phyloP scores from a whole-genome alignment of 1,140 invertebrate genomes.

The Lepidotrigona ventralis region DNA sequence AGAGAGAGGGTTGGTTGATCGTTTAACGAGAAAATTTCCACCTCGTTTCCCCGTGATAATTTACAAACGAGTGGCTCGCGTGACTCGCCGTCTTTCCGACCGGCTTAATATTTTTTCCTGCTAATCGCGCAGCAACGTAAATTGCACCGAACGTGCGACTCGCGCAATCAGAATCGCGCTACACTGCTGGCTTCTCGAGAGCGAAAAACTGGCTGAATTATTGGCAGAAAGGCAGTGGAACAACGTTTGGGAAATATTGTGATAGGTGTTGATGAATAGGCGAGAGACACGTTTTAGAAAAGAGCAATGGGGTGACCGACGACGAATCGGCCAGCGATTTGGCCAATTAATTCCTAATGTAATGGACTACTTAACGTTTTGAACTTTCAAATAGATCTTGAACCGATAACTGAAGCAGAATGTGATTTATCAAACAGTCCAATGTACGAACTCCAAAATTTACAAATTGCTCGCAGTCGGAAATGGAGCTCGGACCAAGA shows the following conservation, averaged over 20 bases:
- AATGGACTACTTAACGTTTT: too few species aligned
- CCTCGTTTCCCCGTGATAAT: conserved; percentile 18
- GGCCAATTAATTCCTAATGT: too few species aligned
- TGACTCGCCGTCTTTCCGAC: conserved; percentile 18
- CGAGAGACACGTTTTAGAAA: too few species aligned
- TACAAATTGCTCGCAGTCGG: too few species aligned
- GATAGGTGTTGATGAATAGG: neutral
- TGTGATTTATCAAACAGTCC: neutral
- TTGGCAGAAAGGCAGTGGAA: neutral
- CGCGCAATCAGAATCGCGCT: neutral
- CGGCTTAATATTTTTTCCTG: conserved; percentile 35
- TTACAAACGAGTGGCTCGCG: conserved; percentile 46
- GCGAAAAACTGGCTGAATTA: neutral
- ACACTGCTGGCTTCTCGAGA: too few species aligned
- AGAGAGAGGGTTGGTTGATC: conserved; percentile 12
- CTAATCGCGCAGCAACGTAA: neutral
- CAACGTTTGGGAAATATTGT: neutral
- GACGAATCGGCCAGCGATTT: too few species aligned
- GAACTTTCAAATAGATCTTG: too few species aligned
- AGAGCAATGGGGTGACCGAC: neutral
- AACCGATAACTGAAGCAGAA: neutral
- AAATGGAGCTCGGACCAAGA: too few species aligned
- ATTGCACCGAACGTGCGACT: neutral
- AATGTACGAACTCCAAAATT: too few species aligned
- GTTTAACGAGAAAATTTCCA: conserved; percentile 15